These are phyloP conservation scores for Papilio polyxenes DNA, from an alignment of 1,140 invertebrate species.

Conservation along the genomic window DNA sequence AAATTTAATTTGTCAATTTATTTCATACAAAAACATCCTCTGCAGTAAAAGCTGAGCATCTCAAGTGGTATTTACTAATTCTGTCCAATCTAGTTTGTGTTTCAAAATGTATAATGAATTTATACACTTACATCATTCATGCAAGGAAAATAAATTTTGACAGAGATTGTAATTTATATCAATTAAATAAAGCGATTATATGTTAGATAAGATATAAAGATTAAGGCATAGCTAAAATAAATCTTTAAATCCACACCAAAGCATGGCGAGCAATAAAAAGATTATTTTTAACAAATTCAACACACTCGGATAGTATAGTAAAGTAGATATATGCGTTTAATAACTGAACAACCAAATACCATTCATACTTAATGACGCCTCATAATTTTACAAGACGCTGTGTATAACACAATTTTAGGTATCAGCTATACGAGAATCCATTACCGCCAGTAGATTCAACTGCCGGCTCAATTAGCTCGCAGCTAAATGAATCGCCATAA, in stretches of 20 bases:
- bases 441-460: no score
- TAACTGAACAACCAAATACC: no score
- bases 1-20: not conserved
- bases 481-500: no score
- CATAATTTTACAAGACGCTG: no score
- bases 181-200: not conserved
- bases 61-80: not conserved
- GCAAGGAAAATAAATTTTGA: conserved; percentile 2
- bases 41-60: not conserved
- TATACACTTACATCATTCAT: not conserved
- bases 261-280: not conserved
- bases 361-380: no score
- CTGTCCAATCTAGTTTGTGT: not conserved
- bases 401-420: no score
- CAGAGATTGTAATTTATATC: conserved; percentile 4
- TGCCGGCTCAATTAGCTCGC: no score
- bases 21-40: not conserved
- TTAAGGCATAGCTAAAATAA: not conserved
- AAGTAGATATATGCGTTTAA: no score
- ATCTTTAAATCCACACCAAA: not conserved
- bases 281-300: not conserved
- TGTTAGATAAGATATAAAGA: not conserved
- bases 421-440: no score
- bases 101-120: not conserved
- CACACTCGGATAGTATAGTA: not conserved